phyloP scores from a whole-genome alignment of 2,113 vertebrate genomes.

The Vimba vimba region DNA sequence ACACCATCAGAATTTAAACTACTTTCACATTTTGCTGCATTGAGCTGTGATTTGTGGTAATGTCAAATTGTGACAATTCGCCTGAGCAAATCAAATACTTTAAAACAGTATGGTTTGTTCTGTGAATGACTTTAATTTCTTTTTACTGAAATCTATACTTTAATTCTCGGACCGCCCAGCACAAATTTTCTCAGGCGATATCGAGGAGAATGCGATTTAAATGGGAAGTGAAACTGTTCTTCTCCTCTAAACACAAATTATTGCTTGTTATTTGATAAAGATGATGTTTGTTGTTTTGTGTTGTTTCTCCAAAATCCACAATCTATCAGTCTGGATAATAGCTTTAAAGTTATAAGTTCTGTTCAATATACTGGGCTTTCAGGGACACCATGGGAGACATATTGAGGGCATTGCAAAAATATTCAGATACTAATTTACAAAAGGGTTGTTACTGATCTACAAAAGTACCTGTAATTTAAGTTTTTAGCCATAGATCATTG shows the following conservation, averaged over 20 bases:
- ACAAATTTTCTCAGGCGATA: not conserved
- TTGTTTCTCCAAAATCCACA: not conserved
- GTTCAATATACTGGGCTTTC: not conserved
- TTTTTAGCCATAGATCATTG: not conserved
- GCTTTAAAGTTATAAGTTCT: not conserved
- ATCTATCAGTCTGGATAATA: not conserved
- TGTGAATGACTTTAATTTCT: not conserved
- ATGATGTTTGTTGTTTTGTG: not conserved
- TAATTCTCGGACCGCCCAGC: not conserved
- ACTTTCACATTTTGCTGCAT: constrained; percentile 30
- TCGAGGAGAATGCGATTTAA: not conserved
- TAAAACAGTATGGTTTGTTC: not conserved
- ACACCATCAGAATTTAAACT: constrained; percentile 31
- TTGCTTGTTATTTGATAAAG: not conserved
- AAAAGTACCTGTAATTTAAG: not conserved
- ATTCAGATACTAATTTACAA: not conserved
- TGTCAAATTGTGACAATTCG: not conserved
- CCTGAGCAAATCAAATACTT: not conserved
- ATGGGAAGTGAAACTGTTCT: not conserved
- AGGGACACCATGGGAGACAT: not conserved
- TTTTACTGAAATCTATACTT: not conserved
- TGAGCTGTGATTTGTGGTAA: not conserved
- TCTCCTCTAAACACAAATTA: not conserved
- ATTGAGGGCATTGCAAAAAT: not conserved
- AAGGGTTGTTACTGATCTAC: not conserved